A percentile compares a stretch with the other conserved stretches of the same genome.
These are phyloP conservation scores for Pollachius pollachius DNA, from an alignment of 2,113 vertebrate genomes.

Conservation along the genomic window DNA sequence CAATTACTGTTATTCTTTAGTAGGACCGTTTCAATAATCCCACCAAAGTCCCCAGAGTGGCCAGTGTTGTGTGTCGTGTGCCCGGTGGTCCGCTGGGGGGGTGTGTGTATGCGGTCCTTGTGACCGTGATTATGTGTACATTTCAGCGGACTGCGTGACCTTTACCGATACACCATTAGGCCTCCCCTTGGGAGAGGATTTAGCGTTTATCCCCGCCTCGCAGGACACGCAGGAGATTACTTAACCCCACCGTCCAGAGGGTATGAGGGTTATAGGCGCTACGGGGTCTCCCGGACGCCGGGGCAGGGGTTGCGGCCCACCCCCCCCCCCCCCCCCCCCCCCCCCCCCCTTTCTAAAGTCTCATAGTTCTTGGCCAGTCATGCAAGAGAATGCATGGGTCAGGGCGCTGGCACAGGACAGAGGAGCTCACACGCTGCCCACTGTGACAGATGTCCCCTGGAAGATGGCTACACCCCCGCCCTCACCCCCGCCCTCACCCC, in stretches of 20 bases:
- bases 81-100: too few relatives aligned
- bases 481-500: constrained; percentile 2
- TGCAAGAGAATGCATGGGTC: constrained; percentile 62
- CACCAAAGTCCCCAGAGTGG: not conserved
- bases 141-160: not conserved
- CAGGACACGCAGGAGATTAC: not conserved
- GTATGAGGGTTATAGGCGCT: not conserved
- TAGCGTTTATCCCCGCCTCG: not conserved
- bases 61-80: not conserved
- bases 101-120: too few relatives aligned
- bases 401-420: constrained; percentile 46
- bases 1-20: not conserved
- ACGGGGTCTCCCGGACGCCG: constrained; percentile 40
- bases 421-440: constrained; percentile 60
- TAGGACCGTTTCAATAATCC: not conserved
- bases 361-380: constrained; percentile 62
- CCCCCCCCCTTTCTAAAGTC: constrained; percentile 30
- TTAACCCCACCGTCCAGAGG: constrained; percentile 15
- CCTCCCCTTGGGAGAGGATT: not conserved
- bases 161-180: not conserved
- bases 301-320: constrained; percentile 38
- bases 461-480: constrained; percentile 47
- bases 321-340: constrained; percentile 25
- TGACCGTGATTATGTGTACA: too few relatives aligned
- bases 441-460: constrained; percentile 63